A percentile compares a stretch with the other conserved stretches of the same genome.
Evolutionary conservation across 2,888 invertebrate genomes (phyloP).

Genomic region (Ormyrus thymus): DNA sequence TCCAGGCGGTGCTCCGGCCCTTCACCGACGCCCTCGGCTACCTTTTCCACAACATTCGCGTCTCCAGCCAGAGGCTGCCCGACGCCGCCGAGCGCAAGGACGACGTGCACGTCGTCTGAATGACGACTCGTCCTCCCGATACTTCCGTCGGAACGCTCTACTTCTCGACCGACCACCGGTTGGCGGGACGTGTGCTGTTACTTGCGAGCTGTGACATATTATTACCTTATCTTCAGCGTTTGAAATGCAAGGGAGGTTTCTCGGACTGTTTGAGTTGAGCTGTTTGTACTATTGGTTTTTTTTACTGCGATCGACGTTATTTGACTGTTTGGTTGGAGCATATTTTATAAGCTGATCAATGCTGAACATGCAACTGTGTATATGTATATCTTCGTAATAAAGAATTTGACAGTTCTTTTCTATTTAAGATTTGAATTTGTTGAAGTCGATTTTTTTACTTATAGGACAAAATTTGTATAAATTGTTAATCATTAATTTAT

Average conservation of each 20-base stretch:
- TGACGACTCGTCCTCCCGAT: neutral
- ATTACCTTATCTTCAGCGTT: neutral
- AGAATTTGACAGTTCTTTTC: no score
- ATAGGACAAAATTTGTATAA: no score
- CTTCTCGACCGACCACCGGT: neutral
- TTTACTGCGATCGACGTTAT: neutral
- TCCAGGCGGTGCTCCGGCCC: constrained; percentile 81
- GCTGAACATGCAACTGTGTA: no score
- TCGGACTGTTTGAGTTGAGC: neutral
- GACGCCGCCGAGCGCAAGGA: constrained; percentile 76
- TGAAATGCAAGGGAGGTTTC: neutral
- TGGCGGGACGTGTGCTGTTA: neutral
- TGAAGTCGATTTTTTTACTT: no score
- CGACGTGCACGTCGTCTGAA: constrained; percentile 67
- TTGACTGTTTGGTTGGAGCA: neutral
- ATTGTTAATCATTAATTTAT: no score
- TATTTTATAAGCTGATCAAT: no score
- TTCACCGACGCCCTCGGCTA: constrained; percentile 80
- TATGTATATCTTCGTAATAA: no score
- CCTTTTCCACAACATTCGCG: constrained; percentile 79
- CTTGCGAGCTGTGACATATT: neutral
- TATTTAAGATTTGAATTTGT: no score
- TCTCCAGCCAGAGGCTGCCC: constrained; percentile 77
- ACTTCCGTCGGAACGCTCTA: constrained; percentile 3
- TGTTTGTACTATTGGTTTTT: neutral